Evolutionary conservation across 2,888 invertebrate genomes (phyloP).

Genomic region (Aspidiotus rigidus): DNA sequence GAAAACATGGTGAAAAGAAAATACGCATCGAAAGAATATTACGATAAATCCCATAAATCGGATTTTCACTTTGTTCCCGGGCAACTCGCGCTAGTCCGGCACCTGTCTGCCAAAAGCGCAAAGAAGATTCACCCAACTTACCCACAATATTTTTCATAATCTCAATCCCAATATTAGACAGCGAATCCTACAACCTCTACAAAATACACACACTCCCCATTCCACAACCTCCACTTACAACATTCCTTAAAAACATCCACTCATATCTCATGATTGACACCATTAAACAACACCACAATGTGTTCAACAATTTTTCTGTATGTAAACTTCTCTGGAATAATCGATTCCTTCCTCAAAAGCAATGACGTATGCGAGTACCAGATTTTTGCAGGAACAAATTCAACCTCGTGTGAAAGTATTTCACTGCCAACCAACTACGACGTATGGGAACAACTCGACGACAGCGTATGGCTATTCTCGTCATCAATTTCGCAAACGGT

Average conservation of each 20-base stretch:
- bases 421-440: not conserved
- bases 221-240: too few species aligned
- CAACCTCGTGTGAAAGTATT: too few species aligned
- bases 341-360: too few species aligned
- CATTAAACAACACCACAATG: too few species aligned
- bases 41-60: not conserved
- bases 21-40: not conserved
- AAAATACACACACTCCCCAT: too few species aligned
- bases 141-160: not conserved
- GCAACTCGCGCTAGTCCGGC: not conserved
- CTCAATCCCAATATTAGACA: not conserved
- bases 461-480: not conserved
- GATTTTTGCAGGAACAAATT: too few species aligned
- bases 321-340: too few species aligned
- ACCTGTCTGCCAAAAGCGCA: not conserved
- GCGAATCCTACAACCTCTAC: too few species aligned
- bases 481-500: not conserved
- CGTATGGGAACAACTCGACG: not conserved
- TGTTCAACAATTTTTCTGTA: too few species aligned
- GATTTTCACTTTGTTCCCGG: constrained; percentile 1
- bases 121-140: not conserved
- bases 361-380: too few species aligned
- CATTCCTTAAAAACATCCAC: too few species aligned
- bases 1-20: not conserved
- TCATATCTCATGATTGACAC: too few species aligned